phyloP scores from a whole-genome alignment of 2,888 invertebrate species.

The Synergus umbraculus region DNA sequence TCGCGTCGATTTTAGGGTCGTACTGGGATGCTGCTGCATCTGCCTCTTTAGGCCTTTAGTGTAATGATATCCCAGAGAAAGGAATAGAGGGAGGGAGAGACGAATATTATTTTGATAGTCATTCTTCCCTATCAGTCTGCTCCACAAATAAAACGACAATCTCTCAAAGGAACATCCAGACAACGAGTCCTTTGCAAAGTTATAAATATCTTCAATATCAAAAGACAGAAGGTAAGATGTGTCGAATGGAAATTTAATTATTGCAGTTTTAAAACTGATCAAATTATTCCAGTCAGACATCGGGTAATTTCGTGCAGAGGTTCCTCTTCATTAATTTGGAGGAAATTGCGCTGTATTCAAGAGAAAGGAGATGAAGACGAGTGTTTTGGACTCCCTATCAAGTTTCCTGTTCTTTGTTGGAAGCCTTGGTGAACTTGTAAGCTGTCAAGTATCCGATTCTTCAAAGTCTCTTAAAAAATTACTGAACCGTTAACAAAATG shows the following conservation, averaged over 20 bases:
- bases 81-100: conserved; percentile 44
- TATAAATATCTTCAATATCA: not conserved
- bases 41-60: conserved; percentile 69
- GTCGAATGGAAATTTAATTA: not conserved
- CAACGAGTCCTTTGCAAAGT: not conserved
- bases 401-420: conserved; percentile 44
- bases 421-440: conserved; percentile 33
- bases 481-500: conserved; percentile 43
- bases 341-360: not conserved
- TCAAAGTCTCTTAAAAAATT: conserved; percentile 42
- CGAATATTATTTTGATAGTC: conserved; percentile 58
- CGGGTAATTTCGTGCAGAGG: not conserved
- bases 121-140: conserved; percentile 69
- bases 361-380: not conserved
- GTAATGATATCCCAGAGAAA: conserved; percentile 71
- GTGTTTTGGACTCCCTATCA: conserved; percentile 31
- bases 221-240: not conserved
- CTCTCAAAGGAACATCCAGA: not conserved
- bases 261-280: not conserved
- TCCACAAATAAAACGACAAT: conserved; percentile 61
- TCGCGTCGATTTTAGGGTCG: conserved; percentile 35
- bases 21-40: conserved; percentile 68
- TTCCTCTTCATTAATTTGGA: conserved; percentile 8
- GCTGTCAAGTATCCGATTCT: conserved; percentile 44
- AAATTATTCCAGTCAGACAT: not conserved